Percentiles rank a stretch among this genome's conserved stretches.
Conservation (phyloP, 2,797 vertebrate genomes). For the Tokudaia muenninki region DNA sequence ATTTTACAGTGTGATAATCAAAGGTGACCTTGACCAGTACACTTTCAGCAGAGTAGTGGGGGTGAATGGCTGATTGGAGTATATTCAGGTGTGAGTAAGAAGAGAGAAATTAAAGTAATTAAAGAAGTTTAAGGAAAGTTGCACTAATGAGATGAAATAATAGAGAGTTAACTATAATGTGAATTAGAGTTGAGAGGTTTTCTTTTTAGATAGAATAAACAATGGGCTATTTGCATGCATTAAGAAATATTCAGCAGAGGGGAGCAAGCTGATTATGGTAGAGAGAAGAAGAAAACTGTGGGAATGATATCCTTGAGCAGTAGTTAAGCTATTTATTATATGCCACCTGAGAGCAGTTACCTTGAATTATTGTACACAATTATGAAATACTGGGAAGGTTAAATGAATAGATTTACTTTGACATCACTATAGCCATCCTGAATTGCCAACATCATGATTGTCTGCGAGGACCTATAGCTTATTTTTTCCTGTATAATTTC, state of each 20-base stretch:
- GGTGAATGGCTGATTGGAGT: not conserved
- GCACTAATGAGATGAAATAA: conserved; percentile 34
- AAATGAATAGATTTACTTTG: not conserved
- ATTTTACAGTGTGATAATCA: conserved; percentile 51
- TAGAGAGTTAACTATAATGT: conserved; percentile 45
- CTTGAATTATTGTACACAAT: not conserved
- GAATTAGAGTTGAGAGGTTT: conserved; percentile 36
- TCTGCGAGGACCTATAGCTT: not conserved
- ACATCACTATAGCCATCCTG: not conserved
- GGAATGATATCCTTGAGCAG: not conserved
- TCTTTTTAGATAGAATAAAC: conserved; percentile 23
- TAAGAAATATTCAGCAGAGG: not conserved
- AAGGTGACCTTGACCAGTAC: conserved; percentile 48
- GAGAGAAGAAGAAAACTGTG: not conserved
- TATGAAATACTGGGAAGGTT: not conserved
- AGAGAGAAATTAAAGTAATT: conserved; percentile 55
- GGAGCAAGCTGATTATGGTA: not conserved
- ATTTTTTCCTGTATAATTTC: not conserved
- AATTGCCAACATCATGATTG: not conserved
- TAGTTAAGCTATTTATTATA: not conserved
- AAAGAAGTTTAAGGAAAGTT: conserved; percentile 21
- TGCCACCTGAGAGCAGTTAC: not conserved
- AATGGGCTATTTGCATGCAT: not conserved
- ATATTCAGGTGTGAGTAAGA: conserved; percentile 32
- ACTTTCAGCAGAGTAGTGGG: not conserved